Evolutionary conservation across 2,888 invertebrate genomes (phyloP).

Genomic region (Tenthredo livida): DNA sequence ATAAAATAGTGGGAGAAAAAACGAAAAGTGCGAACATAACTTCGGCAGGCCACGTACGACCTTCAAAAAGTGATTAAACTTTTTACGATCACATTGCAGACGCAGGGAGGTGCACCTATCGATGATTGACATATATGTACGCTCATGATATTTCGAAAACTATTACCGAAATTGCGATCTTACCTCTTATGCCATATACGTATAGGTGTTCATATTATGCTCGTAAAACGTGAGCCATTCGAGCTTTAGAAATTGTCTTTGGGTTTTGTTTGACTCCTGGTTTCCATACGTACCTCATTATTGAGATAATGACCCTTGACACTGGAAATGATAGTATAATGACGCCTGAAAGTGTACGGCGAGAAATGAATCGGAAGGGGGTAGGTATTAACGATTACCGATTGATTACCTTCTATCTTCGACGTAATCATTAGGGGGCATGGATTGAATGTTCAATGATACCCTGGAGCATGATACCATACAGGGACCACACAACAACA

Average conservation of each 20-base stretch:
- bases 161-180: not conserved
- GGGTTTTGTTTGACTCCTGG: not conserved
- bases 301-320: conserved; percentile 27
- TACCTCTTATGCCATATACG: no score
- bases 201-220: no score
- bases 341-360: not conserved
- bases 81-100: not conserved
- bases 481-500: not conserved
- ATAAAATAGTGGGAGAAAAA: not conserved
- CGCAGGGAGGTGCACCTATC: not conserved
- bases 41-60: not conserved
- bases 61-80: not conserved
- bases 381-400: not conserved
- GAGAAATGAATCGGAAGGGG: conserved; percentile 6
- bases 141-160: not conserved
- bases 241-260: not conserved
- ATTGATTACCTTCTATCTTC: conserved; percentile 19
- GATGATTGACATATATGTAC: not conserved
- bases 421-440: not conserved
- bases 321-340: not conserved
- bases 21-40: not conserved
- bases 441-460: conserved; percentile 11
- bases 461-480: not conserved
- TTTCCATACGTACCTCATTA: conserved; percentile 7
- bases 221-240: not conserved